phyloP scores from a whole-genome alignment of 2,888 invertebrate species.

The Neuroscelio doddi region DNA sequence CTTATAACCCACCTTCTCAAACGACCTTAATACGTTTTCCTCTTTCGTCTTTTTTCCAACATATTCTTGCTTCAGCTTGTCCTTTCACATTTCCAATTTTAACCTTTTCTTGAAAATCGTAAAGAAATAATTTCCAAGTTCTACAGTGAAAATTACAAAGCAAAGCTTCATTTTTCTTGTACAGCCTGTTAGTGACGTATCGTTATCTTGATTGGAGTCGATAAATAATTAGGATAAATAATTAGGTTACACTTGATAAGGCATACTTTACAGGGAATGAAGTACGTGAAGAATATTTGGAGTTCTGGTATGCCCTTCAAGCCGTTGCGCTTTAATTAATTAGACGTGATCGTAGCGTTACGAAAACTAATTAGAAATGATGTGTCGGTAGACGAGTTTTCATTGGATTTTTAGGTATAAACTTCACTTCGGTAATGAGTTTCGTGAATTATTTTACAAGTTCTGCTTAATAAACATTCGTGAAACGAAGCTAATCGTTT shows the following conservation, averaged over 20 bases:
- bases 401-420: too few species aligned
- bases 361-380: constrained; percentile 1
- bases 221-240: not conserved
- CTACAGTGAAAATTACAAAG: not conserved
- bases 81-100: too few species aligned
- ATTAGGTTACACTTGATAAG: too few species aligned
- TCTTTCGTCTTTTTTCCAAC: not conserved
- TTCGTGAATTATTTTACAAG: too few species aligned
- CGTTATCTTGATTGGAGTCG: not conserved
- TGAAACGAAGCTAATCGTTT: too few species aligned
- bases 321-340: constrained; percentile 3
- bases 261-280: not conserved
- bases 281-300: not conserved
- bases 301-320: not conserved
- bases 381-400: too few species aligned
- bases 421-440: too few species aligned
- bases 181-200: constrained; percentile 1
- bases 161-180: not conserved
- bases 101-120: too few species aligned
- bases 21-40: not conserved
- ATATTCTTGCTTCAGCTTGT: too few species aligned
- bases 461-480: too few species aligned
- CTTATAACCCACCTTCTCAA: not conserved
- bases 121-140: not conserved
- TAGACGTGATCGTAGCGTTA: constrained; percentile 1